Evolutionary conservation across 2,888 invertebrate genomes (phyloP), one percentile per base, ranked within the genome.

Genomic region (Drosophila ustulata): DNA sequence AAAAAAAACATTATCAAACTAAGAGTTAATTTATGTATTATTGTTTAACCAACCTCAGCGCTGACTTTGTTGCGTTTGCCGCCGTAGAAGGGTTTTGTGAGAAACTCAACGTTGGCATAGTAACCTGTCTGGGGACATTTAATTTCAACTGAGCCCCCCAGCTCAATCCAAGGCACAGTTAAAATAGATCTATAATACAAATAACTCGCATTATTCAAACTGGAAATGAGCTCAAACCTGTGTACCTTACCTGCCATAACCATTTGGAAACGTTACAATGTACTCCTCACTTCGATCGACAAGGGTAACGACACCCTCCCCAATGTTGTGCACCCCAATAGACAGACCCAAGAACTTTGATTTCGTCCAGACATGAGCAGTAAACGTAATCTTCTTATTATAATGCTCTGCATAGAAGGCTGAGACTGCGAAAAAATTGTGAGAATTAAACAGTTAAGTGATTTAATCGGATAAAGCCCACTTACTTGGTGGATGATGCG

Each of bases 381-480:
- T 96, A 92, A 99, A 97, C 74, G 96, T 96, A 64, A 99, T 97
- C 84, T 96, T 94, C 91, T 97, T 98, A 90, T 96, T 95, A 80
- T 95, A 96, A 93, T 98, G 98, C 92, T 99, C 99, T 23, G 98
- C 99, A 94, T 99, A 99, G 93, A 99, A 99, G 28, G 99, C 99
- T 63, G 99, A 99, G 89, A 99, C 97, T 96, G 92, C 92, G 93
- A 34, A 3, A 32, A 26, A n/a, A 51, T 18, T 6, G 2, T 32
- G 7, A 7, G 3, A 41, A 49, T 56, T 0, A n/a, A 9, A 37
- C 2, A 18, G 4, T 26, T 11, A 5, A 18, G 8, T n/a, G 25
- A 0, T 0, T 9, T 0, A 1, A 8, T 28, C 3, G 5, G 3
- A 11, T 34, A 4, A 4, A 3, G 8, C 4, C 7, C 5, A 90